phyloP scores from a whole-genome alignment of 2,797 vertebrate species.

The Leptodactylus fallax region DNA sequence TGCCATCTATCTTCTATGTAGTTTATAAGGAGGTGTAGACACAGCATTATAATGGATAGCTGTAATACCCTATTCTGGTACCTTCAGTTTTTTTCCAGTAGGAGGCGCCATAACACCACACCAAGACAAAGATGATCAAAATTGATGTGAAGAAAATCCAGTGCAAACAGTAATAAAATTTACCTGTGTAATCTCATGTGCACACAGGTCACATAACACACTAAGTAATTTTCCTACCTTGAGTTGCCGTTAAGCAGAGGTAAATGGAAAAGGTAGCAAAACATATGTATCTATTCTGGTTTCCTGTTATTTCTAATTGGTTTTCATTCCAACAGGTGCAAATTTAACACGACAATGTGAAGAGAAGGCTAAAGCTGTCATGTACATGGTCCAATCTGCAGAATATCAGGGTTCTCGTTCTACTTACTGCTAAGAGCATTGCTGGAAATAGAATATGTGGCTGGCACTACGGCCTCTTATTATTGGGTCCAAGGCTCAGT shows the following conservation, averaged over 20 bases:
- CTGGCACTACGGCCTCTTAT: not conserved
- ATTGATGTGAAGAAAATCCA: not conserved
- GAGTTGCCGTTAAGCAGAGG: not conserved
- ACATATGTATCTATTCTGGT: too few relatives aligned
- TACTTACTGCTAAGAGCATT: not conserved
- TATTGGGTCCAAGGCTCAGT: too few relatives aligned
- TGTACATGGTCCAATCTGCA: not conserved
- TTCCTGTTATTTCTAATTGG: not conserved
- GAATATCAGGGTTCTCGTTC: not conserved
- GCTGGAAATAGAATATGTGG: not conserved
- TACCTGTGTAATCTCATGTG: not conserved
- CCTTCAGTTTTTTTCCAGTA: not conserved
- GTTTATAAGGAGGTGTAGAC: too few relatives aligned
- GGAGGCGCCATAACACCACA: not conserved
- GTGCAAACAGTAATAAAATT: too few relatives aligned
- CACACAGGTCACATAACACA: too few relatives aligned
- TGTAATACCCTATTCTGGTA: not conserved
- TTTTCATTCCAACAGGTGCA: not conserved
- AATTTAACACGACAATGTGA: not conserved
- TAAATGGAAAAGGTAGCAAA: not conserved
- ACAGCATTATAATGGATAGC: not conserved
- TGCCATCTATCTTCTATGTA: too few relatives aligned
- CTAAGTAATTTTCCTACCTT: not conserved
- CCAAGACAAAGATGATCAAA: not conserved
- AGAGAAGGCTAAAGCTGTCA: not conserved